Percentiles rank a stretch among this genome's conserved stretches.
Conservation (phyloP, 2,797 vertebrate species). For the Kryptolebias ocellatus region DNA sequence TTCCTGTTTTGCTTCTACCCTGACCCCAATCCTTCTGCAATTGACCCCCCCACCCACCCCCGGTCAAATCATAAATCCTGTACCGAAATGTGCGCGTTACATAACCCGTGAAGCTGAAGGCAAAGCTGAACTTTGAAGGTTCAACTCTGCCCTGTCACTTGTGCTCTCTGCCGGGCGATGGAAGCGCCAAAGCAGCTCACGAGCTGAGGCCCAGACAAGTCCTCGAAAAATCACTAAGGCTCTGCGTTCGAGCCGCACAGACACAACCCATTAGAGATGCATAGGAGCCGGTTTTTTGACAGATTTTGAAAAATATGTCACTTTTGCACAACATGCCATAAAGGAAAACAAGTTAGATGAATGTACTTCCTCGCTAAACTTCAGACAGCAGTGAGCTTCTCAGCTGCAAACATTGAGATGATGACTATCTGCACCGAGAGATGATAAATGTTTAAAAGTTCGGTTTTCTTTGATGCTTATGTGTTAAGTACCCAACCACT, state of each 20-base stretch:
- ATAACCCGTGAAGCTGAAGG: slow-evolving; percentile 50
- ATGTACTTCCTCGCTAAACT: no score
- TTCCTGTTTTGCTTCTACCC: slow-evolving; percentile 34
- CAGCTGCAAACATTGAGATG: neutral
- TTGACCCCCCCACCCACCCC: slow-evolving; percentile 17
- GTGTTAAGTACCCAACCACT: no score
- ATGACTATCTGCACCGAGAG: neutral
- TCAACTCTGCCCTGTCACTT: slow-evolving; percentile 38
- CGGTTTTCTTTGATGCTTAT: neutral
- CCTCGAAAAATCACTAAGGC: neutral
- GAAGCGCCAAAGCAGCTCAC: slow-evolving; percentile 10
- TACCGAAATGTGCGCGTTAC: slow-evolving; percentile 46
- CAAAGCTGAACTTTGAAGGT: slow-evolving; percentile 65
- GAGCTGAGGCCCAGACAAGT: slow-evolving; percentile 6
- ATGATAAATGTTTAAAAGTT: neutral
- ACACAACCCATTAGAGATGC: neutral
- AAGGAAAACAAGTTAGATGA: no score
- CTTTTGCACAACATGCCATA: no score
- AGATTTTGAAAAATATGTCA: neutral
- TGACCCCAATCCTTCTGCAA: slow-evolving; percentile 62
- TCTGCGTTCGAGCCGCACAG: neutral
- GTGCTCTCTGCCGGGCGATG: slow-evolving; percentile 17
- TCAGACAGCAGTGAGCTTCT: no score
- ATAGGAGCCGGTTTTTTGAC: neutral
- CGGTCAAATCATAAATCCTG: slow-evolving; percentile 57